Base-by-base conservation (phyloP, 30 jellyfish, hydroid and myxozoan genomes). In the Turritopsis rubra region DNA sequence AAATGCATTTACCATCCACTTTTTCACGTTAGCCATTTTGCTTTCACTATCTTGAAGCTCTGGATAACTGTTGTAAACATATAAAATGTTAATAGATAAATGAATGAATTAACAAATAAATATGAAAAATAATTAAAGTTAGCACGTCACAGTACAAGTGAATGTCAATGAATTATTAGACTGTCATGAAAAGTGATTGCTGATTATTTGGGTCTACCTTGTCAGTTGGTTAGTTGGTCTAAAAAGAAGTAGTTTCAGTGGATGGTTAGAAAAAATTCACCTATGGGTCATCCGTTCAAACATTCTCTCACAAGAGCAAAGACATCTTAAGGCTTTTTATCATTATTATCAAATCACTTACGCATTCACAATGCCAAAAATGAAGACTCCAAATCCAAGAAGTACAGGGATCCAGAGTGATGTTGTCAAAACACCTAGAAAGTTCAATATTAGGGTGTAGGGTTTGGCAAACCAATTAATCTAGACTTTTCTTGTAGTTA, bases 391-490 rank as follows among this genome's bases (percentile, higher is more conserved):
- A 21, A 91, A n/a, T 18, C 98, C 98, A 52, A 91, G 72, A 22
- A 88, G 68, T 52, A 80, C 86, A 28, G 98, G 98, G n/a, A 91
- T 78, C 98, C 96, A 91, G 20, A 91, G 78, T 0, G 96, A 84
- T 26, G 96, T 91, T 22, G 88, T 91, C 23, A 91, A 76, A 85
- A 91, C 79, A 65, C 96, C 96, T 88, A 68, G 8, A 88, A 75
- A 5, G 60, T 41, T 41, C 60, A 41, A n/a, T n/a, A n/a, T n/a
- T n/a, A n/a, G n/a, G n/a, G n/a, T n/a, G n/a, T n/a, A n/a, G n/a
- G n/a, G n/a, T n/a, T n/a, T n/a, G n/a, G n/a, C n/a, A n/a, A n/a
- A n/a, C n/a, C n/a, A n/a, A n/a, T n/a, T n/a, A n/a, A n/a, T n/a
- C n/a, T n/a, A n/a, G n/a, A n/a, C n/a, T n/a, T n/a, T n/a, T n/a